Evolutionary conservation across 2,888 invertebrate genomes (phyloP), one percentile per base, ranked within the genome.

Genomic region (Caenorhabditis sp.): DNA sequence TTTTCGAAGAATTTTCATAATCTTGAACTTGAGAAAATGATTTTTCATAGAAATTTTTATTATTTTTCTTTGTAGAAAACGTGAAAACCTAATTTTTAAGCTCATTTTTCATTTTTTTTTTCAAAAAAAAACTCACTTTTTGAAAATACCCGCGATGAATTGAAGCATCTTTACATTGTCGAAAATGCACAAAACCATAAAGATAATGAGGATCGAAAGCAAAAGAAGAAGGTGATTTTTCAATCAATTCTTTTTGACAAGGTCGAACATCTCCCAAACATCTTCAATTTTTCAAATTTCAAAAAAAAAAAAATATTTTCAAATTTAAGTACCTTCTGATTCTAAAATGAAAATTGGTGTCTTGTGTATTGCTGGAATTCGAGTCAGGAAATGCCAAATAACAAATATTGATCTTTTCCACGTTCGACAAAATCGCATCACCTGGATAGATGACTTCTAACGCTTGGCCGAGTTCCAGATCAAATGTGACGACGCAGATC

Each of bases 331-430:
- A 81, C 82, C 79, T 79, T 49, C 95, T 92, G 79, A 97, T 91
- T 76, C 96, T 91, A 86, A 99, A 94, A 88, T 96, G 95, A 89
- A 96, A 99, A 89, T 93, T 94, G 58, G 97, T 97, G 88, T 99
- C 97, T 60, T 97, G 96, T 94, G 97, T 96, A 88, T 96, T 95
- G 64, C 96, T 95, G 85, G 79, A 76, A 90, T 99, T 99, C 0
- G 97, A 97, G 89, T 99, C 99, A 1, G 99, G 99, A 89, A 99
- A 99, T 51, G 97, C 95, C 88, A 97, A 91, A 89, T 99, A 99
- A 89, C 97, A 97, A 82, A 99, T 93, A 90, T 89, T 90, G 77
- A 88, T 88, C 88, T 89, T 90, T 88, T 91, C 90, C 81, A 88
- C 88, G 76, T 90, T 89, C 59, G 89, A 89, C 37, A 91, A 86